These are phyloP conservation scores for Tenthredo livida DNA, from an alignment of 2,888 invertebrate genomes.

Conservation along the genomic window DNA sequence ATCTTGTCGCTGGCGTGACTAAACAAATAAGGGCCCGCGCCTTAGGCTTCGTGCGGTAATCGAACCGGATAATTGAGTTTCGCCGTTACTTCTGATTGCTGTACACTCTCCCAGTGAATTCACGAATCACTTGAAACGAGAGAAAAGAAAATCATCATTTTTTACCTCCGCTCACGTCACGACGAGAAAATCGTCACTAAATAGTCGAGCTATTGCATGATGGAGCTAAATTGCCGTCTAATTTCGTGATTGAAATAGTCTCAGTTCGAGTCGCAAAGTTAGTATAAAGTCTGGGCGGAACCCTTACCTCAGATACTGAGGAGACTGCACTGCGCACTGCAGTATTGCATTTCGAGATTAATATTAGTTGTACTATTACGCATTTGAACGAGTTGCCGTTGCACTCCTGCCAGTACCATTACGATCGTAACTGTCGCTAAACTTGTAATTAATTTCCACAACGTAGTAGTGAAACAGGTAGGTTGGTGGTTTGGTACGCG, in stretches of 20 bases:
- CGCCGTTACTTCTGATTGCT: constrained; percentile 24
- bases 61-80: constrained; percentile 48
- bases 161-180: background rate
- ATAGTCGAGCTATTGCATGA: background rate
- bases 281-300: background rate
- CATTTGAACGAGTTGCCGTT: constrained; percentile 36
- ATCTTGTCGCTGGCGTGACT: constrained; percentile 49
- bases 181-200: background rate
- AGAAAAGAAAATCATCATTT: background rate
- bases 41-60: constrained; percentile 39
- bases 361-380: constrained; percentile 41
- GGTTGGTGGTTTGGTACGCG: background rate
- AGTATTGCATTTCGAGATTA: constrained; percentile 30
- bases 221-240: background rate
- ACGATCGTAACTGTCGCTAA: constrained; percentile 62
- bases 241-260: constrained; percentile 22
- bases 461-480: background rate
- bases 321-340: background rate
- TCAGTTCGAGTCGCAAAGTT: background rate
- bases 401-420: constrained; percentile 31
- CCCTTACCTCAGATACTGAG: background rate
- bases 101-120: background rate
- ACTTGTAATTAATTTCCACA: constrained; percentile 67
- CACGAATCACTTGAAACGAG: background rate
- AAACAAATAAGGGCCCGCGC: constrained; percentile 49